Percentiles rank a stretch among this genome's conserved stretches.
Evolutionary conservation across 92 coral and sea anemone genomes (phyloP).

Genomic region (Parazoanthus swiftii): DNA sequence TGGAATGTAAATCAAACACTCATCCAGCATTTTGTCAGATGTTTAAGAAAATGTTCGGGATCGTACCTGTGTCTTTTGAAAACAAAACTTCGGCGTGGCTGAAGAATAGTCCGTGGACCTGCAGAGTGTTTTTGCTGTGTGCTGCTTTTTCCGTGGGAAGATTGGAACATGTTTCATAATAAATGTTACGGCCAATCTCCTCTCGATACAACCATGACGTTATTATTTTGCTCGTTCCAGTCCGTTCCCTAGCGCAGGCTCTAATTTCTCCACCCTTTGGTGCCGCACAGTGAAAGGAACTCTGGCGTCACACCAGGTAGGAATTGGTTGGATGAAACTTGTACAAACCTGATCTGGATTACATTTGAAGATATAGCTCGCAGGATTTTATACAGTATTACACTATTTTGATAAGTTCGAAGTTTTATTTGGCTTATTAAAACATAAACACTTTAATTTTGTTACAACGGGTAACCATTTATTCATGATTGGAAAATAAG

Average conservation of each 20-base stretch:
- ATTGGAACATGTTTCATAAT: too few species aligned
- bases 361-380: background rate
- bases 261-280: slow-evolving; percentile 89
- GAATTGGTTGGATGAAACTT: slow-evolving; percentile 18
- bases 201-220: background rate
- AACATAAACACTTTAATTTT: background rate
- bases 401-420: too few species aligned
- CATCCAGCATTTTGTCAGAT: too few species aligned
- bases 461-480: too few species aligned
- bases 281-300: slow-evolving; percentile 92
- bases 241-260: slow-evolving; percentile 69
- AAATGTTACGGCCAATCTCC: background rate
- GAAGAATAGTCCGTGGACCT: too few species aligned
- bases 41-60: too few species aligned
- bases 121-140: too few species aligned
- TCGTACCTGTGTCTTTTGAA: too few species aligned
- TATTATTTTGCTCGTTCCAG: slow-evolving; percentile 47
- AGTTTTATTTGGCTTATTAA: too few species aligned
- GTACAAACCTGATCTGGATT: background rate
- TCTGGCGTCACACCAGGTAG: slow-evolving; percentile 82
- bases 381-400: background rate
- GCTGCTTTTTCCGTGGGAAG: background rate
- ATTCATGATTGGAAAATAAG: too few species aligned
- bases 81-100: too few species aligned
- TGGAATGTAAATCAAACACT: too few species aligned